These are phyloP conservation scores for Drosophila differens DNA, from an alignment of 2,888 invertebrate genomes.

Conservation along the genomic window DNA sequence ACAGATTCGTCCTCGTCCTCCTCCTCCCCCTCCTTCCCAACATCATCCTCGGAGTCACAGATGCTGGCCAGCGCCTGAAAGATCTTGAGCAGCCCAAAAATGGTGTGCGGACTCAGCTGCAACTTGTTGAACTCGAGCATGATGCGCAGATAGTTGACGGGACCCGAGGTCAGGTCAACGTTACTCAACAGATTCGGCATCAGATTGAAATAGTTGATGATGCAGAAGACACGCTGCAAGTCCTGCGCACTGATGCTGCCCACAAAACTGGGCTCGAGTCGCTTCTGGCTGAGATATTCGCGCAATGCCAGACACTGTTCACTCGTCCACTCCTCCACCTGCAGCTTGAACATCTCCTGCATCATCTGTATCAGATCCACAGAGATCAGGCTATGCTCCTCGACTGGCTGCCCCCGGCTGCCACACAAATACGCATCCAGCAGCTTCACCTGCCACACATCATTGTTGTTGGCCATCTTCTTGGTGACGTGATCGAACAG, in stretches of 20 bases:
- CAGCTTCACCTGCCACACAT: constrained; percentile 92
- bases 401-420: constrained; percentile 1
- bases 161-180: constrained; percentile 71
- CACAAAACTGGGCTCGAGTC: constrained; percentile 69
- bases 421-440: constrained; percentile 86
- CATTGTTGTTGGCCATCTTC: constrained; percentile 72
- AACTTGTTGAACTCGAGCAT: constrained; percentile 82
- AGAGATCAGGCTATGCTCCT: constrained; percentile 77
- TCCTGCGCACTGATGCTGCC: constrained; percentile 69
- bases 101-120: constrained; percentile 77
- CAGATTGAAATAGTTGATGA: constrained; percentile 82
- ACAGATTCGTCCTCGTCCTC: constrained; percentile 2
- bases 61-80: constrained; percentile 61
- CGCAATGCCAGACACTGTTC: constrained; percentile 71
- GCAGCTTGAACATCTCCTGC: constrained; percentile 76
- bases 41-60: not conserved
- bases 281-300: constrained; percentile 76
- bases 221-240: constrained; percentile 76
- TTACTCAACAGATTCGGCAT: constrained; percentile 82
- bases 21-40: not conserved
- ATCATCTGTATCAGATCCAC: constrained; percentile 83
- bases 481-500: constrained; percentile 86
- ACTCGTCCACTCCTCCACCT: constrained; percentile 71
- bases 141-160: constrained; percentile 80
- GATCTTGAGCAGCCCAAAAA: constrained; percentile 81